Percentiles rank a stretch among this genome's conserved stretches.
Evolutionary conservation across 2,888 invertebrate genomes (phyloP).

Genomic region (Tenthredo notha): DNA sequence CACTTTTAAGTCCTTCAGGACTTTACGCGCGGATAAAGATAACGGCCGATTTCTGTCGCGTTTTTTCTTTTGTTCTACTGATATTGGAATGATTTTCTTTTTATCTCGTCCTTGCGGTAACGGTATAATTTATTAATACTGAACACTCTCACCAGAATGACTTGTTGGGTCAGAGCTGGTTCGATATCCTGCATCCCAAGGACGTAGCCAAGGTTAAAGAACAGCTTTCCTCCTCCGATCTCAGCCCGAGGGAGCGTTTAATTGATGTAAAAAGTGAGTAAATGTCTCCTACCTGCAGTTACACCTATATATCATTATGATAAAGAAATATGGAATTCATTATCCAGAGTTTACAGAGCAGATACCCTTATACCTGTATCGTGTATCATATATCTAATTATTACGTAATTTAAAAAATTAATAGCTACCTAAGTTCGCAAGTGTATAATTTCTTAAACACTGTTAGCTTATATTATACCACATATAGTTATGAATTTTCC

Average conservation of each 20-base stretch:
- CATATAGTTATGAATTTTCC: background rate
- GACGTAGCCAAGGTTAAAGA: slow-evolving; percentile 97
- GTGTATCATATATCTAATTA: background rate
- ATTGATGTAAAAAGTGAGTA: slow-evolving; percentile 95
- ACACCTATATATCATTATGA: background rate
- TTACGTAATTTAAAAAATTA: background rate
- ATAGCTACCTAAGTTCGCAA: background rate
- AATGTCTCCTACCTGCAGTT: background rate
- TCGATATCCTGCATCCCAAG: slow-evolving; percentile 96
- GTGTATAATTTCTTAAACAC: background rate
- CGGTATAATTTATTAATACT: background rate
- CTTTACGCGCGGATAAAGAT: background rate
- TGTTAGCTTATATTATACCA: background rate
- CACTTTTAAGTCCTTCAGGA: too few species aligned
- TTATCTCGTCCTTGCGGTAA: background rate
- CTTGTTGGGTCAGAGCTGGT: slow-evolving; percentile 94
- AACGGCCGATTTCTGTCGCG: background rate
- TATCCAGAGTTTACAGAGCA: background rate
- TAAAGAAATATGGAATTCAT: background rate
- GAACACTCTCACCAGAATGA: slow-evolving; percentile 83
- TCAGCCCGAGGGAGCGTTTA: slow-evolving; percentile 91
- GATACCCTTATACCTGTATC: background rate
- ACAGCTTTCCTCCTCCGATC: slow-evolving; percentile 93
- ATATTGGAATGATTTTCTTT: background rate
- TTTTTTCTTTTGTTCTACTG: background rate